Evolutionary conservation across 2,888 invertebrate genomes (phyloP), one percentile per base, ranked within the genome.

Genomic region (Nemapogon koenigi): DNA sequence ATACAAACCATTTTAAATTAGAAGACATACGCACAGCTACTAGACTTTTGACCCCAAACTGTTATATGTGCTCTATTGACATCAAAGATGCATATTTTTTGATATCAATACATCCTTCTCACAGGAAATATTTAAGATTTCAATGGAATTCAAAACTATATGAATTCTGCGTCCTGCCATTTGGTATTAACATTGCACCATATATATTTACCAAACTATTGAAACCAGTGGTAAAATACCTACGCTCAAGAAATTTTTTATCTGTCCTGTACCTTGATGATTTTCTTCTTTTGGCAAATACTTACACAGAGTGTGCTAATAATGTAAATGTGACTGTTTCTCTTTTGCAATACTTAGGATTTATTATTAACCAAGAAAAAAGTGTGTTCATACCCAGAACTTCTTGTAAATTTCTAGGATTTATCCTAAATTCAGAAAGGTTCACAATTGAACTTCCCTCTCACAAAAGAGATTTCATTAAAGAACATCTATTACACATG

Each of bases 301-400:
- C 13, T n/a, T 40, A 37, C 15, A 14, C 39, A 2, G 39, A 44
- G 14, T 46, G 43, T 18, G 7, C 22, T 7, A n/a, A 13, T 6
- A 43, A 46, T 25, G 35, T 46, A 4, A 27, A 40, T 19, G 32
- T 37, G 11, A 44, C 41, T 17, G n/a, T 27, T 18, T 6, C 26
- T 2, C 11, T 45, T 18, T 16, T 47, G 6, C 10, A 39, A 18
- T 27, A 40, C 16, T 17, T 48, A 18, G 48, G 46, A 2, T 48
- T 46, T 13, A 16, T 48, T 4, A 26, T 45, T 4, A 47, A 48
- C 29, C 38, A 32, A 7, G 28, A 46, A 6, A 47, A 49, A 31
- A 44, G 46, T 38, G 8, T 2, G 6, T 18, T 45, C 16, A 38
- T 16, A 7, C 31, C 8, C 4, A 15, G 22, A 15, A 26, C 29